Percentiles rank a stretch among this genome's conserved stretches.
Evolutionary conservation across 2,888 invertebrate species (phyloP).

Genomic region (Selenia dentaria): DNA sequence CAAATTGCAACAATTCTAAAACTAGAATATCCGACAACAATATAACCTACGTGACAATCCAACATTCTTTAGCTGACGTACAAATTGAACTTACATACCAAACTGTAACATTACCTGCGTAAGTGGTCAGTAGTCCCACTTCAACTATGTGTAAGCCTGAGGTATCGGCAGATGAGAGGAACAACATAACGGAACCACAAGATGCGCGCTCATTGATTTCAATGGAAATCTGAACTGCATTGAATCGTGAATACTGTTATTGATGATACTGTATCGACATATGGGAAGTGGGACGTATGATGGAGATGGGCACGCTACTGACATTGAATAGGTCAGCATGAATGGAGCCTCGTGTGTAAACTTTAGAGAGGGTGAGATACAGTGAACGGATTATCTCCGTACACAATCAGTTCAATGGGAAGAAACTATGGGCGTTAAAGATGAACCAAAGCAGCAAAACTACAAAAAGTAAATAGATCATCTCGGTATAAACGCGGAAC

Average conservation of each 20-base stretch:
- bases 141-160: constrained; percentile 2
- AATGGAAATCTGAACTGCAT: constrained; percentile 44
- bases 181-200: constrained; percentile 40
- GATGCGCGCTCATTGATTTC: constrained; percentile 50
- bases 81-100: background rate
- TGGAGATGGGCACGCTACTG: constrained; percentile 8
- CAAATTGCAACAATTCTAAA: too few species aligned
- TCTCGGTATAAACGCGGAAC: too few species aligned
- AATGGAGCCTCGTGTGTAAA: constrained; percentile 5
- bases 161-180: constrained; percentile 17
- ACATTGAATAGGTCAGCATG: constrained; percentile 8
- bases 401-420: too few species aligned
- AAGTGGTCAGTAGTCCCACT: background rate
- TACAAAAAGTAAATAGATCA: too few species aligned
- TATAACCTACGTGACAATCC: background rate
- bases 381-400: too few species aligned
- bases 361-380: too few species aligned
- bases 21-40: too few species aligned
- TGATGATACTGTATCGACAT: constrained; percentile 27
- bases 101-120: background rate
- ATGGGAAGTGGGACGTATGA: constrained; percentile 29
- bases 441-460: too few species aligned
- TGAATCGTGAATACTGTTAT: constrained; percentile 36
- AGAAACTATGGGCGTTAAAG: too few species aligned
- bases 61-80: background rate